These are phyloP conservation scores for Xylocopa sonorina DNA, from an alignment of 1,140 invertebrate species.

Conservation along the genomic window DNA sequence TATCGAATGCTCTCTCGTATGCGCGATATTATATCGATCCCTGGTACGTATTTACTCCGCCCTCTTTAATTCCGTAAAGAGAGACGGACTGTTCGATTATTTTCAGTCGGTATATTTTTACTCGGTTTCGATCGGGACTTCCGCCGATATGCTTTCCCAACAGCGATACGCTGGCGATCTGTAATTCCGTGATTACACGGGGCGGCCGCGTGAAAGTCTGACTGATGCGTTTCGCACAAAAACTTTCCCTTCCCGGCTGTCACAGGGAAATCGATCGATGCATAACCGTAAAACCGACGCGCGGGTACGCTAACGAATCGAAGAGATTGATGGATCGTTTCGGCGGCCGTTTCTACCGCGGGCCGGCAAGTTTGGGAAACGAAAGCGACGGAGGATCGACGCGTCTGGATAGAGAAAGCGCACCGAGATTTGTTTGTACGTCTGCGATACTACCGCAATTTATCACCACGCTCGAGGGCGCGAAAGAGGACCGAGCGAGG, in stretches of 20 bases:
- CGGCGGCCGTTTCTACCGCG: not conserved
- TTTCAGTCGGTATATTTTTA: too few species aligned
- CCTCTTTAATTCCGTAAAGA: too few species aligned
- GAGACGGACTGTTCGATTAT: not conserved
- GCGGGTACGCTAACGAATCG: conserved; percentile 50
- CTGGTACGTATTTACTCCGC: not conserved
- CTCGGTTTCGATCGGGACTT: too few species aligned
- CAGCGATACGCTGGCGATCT: not conserved
- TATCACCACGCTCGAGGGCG: conserved; percentile 25
- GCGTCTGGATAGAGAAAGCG: not conserved
- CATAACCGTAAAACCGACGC: conserved; percentile 12
- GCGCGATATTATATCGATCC: not conserved
- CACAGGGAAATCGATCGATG: conserved; percentile 25
- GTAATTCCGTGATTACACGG: not conserved
- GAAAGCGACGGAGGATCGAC: not conserved
- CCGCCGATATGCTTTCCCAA: not conserved
- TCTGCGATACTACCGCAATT: conserved; percentile 33
- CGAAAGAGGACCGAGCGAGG: not conserved
- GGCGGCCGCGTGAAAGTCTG: not conserved
- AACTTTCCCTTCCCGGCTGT: conserved; percentile 23
- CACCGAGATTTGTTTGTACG: conserved; percentile 45
- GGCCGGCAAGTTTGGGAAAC: not conserved
- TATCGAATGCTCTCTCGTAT: not conserved
- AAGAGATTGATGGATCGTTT: conserved; percentile 47
- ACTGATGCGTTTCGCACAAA: not conserved